phyloP scores from a whole-genome alignment of 2,888 invertebrate genomes.

The Leucania comma region DNA sequence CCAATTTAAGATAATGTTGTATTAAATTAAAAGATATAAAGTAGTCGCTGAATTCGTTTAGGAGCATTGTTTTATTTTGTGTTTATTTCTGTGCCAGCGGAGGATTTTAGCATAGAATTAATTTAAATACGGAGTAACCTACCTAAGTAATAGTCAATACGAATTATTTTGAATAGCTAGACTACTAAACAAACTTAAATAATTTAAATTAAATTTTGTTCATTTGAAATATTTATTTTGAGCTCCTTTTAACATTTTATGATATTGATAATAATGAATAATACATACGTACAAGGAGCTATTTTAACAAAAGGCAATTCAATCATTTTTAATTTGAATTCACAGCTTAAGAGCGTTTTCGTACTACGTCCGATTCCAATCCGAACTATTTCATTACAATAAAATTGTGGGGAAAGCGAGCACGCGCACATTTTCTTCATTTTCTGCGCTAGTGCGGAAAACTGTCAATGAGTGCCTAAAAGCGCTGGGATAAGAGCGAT shows the following conservation, averaged over 20 bases:
- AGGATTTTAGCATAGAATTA: neutral
- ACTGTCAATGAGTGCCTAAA: too few species aligned
- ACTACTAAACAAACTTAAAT: slow-evolving; percentile 13
- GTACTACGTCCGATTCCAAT: too few species aligned
- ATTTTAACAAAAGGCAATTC: too few species aligned
- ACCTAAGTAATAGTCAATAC: slow-evolving; percentile 11
- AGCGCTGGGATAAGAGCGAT: too few species aligned
- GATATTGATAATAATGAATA: neutral
- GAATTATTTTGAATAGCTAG: slow-evolving; percentile 1
- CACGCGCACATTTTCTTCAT: too few species aligned
- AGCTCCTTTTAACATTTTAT: neutral
- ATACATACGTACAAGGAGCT: too few species aligned
- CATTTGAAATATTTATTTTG: neutral
- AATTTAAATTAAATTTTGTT: neutral
- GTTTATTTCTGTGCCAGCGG: slow-evolving; percentile 24
- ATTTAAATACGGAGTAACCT: slow-evolving; percentile 6
- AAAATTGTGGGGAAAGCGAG: too few species aligned
- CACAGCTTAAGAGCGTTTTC: too few species aligned
- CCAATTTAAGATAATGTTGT: slow-evolving; percentile 50
- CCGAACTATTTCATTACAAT: too few species aligned
- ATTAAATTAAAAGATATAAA: slow-evolving; percentile 50
- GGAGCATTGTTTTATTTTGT: slow-evolving; percentile 29
- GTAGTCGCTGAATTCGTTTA: slow-evolving; percentile 21
- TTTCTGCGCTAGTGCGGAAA: too few species aligned
- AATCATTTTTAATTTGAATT: too few species aligned